Conservation (phyloP, 1,140 invertebrate genomes). For the Paramacrobiotus metropolitanus region DNA sequence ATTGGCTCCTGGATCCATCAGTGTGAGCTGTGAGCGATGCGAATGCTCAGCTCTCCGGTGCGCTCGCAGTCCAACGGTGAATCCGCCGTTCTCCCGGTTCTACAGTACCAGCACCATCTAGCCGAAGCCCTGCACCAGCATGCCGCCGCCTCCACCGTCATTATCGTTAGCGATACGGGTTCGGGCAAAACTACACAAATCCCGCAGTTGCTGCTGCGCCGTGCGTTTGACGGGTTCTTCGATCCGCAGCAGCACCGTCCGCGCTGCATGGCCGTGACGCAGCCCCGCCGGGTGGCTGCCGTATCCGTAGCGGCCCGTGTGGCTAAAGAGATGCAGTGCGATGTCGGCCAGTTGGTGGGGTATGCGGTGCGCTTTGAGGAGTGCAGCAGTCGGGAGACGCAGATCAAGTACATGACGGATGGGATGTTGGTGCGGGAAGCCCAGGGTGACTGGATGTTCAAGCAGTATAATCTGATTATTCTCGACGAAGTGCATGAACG, state of each 20-base stretch:
- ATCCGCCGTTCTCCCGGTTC: not conserved
- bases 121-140: not conserved
- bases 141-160: not conserved
- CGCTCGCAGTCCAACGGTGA: no score
- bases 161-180: not conserved
- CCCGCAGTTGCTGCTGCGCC: not conserved
- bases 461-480: not conserved
- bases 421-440: not conserved
- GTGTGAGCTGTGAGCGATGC: no score
- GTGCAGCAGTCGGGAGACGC: not conserved
- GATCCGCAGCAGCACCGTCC: not conserved
- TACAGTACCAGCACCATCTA: not conserved
- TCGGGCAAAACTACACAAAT: constrained; percentile 1
- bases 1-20: no score
- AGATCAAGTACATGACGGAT: constrained; percentile 1
- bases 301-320: not conserved
- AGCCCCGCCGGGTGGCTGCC: not conserved
- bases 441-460: not conserved
- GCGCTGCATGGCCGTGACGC: not conserved
- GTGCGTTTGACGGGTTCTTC: not conserved
- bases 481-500: not conserved
- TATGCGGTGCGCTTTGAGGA: not conserved
- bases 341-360: not conserved
- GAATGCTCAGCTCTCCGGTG: no score
- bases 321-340: not conserved